phyloP scores from a whole-genome alignment of 2,888 invertebrate species.

The Mythimna loreyi region DNA sequence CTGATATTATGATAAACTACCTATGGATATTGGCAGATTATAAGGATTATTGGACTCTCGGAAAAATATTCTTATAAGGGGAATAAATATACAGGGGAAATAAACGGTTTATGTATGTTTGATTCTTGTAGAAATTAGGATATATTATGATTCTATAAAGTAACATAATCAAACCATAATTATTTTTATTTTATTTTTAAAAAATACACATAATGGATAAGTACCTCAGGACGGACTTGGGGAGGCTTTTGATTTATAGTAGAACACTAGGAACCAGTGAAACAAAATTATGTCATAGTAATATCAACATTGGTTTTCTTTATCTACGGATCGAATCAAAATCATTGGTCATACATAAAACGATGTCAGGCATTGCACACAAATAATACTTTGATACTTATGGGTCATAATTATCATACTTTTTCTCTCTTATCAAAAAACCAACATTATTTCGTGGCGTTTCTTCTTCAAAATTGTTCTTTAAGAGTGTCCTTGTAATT shows the following conservation, averaged over 20 bases:
- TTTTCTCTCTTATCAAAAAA: constrained; percentile 7
- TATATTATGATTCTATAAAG: neutral
- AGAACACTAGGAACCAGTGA: no score
- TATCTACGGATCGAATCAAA: no score
- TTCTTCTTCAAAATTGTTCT: neutral
- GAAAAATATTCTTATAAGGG: constrained; percentile 10
- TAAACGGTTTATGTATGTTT: neutral
- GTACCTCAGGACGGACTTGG: no score
- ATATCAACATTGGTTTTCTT: no score
- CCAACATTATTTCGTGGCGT: neutral
- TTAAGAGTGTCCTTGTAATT: neutral
- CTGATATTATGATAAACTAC: constrained; percentile 17
- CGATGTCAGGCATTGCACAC: no score
- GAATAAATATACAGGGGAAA: neutral
- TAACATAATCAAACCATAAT: no score
- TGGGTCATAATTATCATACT: neutral
- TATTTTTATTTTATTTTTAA: no score
- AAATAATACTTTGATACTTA: neutral
- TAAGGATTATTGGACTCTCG: constrained; percentile 15
- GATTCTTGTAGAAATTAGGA: neutral
- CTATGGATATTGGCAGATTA: constrained; percentile 30
- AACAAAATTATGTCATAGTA: no score
- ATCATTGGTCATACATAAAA: no score
- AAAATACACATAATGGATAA: no score
- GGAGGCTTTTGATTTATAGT: no score